Percentiles rank a stretch among this genome's conserved stretches.
phyloP scores from a whole-genome alignment of 1,140 invertebrate genomes.

The Zaprionus camerounensis region DNA sequence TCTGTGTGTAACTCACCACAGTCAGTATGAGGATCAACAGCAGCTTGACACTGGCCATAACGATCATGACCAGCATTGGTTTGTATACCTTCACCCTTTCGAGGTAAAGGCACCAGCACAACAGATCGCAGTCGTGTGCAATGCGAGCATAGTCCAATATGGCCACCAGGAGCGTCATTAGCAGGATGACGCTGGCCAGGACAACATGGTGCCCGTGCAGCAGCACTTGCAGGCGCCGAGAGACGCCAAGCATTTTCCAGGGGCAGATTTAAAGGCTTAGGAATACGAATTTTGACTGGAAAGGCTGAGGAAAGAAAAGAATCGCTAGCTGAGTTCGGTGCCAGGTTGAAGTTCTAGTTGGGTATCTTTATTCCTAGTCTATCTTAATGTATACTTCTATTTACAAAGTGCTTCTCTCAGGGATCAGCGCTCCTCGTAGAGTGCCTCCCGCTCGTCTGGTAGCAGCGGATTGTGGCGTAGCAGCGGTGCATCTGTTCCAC shows the following conservation, averaged over 20 bases:
- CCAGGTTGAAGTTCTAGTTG: not conserved
- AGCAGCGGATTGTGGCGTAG: constrained; percentile 19
- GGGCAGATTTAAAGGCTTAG: not conserved
- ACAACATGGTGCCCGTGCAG: constrained; percentile 24
- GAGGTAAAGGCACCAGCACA: constrained; percentile 38
- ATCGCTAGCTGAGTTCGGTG: not conserved
- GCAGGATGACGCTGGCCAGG: constrained; percentile 12
- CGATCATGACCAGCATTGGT: constrained; percentile 34
- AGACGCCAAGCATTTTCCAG: constrained; percentile 21
- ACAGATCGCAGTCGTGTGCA: constrained; percentile 32
- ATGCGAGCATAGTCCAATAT: constrained; percentile 34
- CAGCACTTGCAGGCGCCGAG: not conserved
- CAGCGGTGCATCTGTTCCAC: not conserved
- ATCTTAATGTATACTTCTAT: not conserved
- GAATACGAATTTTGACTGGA: constrained; percentile 30
- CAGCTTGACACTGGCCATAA: constrained; percentile 34
- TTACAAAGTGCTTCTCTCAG: not conserved
- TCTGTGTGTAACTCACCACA: constrained; percentile 27
- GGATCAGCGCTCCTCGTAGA: not conserved
- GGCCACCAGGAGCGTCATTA: constrained; percentile 13
- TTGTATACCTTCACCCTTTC: not conserved
- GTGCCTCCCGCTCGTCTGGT: not conserved
- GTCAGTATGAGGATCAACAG: constrained; percentile 33
- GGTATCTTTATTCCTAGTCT: not conserved
- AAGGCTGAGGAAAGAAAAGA: not conserved